Evolutionary conservation across 2,888 invertebrate species (phyloP), one percentile per base, ranked within the genome.

Genomic region (Aelia acuminata): DNA sequence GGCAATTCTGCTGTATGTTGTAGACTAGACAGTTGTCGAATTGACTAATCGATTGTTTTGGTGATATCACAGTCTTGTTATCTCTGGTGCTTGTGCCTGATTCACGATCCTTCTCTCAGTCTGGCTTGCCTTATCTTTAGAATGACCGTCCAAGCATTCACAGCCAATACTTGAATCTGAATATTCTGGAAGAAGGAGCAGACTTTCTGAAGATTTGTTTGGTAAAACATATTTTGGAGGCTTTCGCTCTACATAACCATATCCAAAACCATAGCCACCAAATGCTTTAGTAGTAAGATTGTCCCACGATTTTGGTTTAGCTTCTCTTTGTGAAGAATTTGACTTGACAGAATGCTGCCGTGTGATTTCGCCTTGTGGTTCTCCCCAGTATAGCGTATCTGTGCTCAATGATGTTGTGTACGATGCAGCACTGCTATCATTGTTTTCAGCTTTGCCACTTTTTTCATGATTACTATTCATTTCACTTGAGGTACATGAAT

Each of bases 281-380:
- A 96, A 95, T 0, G 96, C 96, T 93, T 97, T 97, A 3, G 96
- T 96, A 0, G 97, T 96, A 88, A 97, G 93, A 92, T 97, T 97
- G 92, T 97, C 97, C 97, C 97, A 97, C 0, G 97, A 97, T 92
- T 97, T 97, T 0, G 97, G 97, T 91, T 97, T 97, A 1, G 93
- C 92, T 80, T 93, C 93, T 26, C 90, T 88, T 43, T 90, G 90
- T 8, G 90, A 90, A 18, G 91, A 90, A 57, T 90, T 90, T 22
- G 90, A 90, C 75, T 91, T 91, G 85, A 91, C 90, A 43, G 91
- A 91, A 89, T 91, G 91, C 49, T 91, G 91, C 3, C 91, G 90
- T 20, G 91, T 89, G 87, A 90, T 89, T 26, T 89, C 88, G 20
- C 90, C 87, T 53, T 89, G 87, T 20, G 90, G 90, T 80, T 91